Conservation (phyloP, 2,113 vertebrate genomes). For the Tricholaema leucomelas region DNA sequence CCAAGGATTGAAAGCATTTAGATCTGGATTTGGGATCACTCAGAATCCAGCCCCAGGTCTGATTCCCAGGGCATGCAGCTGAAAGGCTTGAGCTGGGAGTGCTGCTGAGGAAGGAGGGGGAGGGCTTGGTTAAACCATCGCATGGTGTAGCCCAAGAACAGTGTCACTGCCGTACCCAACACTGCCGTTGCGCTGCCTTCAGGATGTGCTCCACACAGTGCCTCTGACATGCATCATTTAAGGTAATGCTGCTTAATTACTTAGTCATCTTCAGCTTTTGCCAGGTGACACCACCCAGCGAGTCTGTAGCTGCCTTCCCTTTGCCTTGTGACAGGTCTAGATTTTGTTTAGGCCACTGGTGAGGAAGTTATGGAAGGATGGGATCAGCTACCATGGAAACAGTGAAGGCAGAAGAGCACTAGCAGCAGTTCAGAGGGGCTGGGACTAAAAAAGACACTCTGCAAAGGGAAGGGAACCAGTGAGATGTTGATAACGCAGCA, state of each 20-base stretch:
- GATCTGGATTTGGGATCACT: background rate
- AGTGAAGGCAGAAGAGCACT: conserved; percentile 1
- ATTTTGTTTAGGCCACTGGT: conserved; percentile 43
- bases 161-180: conserved; percentile 37
- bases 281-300: background rate
- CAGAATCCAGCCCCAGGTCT: background rate
- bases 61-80: background rate
- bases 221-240: background rate
- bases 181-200: conserved; percentile 1
- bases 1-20: background rate
- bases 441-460: background rate
- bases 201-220: background rate
- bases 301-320: background rate
- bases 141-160: conserved; percentile 13
- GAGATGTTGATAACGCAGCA: background rate
- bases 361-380: background rate
- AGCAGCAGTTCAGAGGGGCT: background rate
- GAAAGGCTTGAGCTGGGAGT: background rate
- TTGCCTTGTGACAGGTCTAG: conserved; percentile 10
- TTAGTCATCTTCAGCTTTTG: background rate
- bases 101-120: background rate
- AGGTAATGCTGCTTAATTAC: conserved; percentile 56
- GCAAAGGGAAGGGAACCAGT: background rate
- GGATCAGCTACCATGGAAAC: conserved; percentile 54
- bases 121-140: background rate